Base-by-base conservation (phyloP, 2,113 vertebrate species). In the Dipodomys stephensi region DNA sequence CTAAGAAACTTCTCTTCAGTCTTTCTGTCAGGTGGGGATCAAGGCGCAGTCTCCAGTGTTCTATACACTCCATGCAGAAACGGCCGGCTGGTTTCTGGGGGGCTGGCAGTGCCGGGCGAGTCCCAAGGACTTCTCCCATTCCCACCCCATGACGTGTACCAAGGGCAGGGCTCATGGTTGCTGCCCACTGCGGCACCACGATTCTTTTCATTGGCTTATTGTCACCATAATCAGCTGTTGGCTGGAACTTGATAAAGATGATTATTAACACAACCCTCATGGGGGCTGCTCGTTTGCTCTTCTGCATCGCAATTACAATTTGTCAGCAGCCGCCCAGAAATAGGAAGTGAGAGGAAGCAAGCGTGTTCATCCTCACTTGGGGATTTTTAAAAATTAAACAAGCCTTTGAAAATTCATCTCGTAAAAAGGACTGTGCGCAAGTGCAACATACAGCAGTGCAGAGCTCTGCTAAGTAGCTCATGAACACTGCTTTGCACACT, bases 111-210 rank as follows among this genome's bases (percentile, higher is more conserved):
- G 39, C 39, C 5, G 9, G 10, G 49, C 9, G 10, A 12, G 49
- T 12, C 10, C 49, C 49, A 11, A 49, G 49, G 49, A 12, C 49
- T 12, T 12, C 49, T 49, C 49, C 39, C 39, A 39, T 39, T 39
- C 39, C 39, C 1, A 16, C 16, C 32, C 7, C 53, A 25, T 13
- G 39, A 2, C 20, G 2, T 30, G n/a, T 60, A 11, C 68, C 18
- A 11, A 28, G 3, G 23, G 30, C 6, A 1, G 2, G n/a, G 25
- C 9, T 1, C n/a, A 25, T 3, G 28, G 6, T 35, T 23, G 6
- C 27, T 39, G 32, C n/a, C 7, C 27, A 49, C 3, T 30, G 27
- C 11, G 25, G 39, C 20, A 44, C 53, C 35, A 7, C 13, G 71
- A n/a, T n/a, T 72, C 74, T 84, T 90, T 60, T 53, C 64, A 16